Conservation (phyloP, 2,888 invertebrate species). For the Amphimallon solstitiale region DNA sequence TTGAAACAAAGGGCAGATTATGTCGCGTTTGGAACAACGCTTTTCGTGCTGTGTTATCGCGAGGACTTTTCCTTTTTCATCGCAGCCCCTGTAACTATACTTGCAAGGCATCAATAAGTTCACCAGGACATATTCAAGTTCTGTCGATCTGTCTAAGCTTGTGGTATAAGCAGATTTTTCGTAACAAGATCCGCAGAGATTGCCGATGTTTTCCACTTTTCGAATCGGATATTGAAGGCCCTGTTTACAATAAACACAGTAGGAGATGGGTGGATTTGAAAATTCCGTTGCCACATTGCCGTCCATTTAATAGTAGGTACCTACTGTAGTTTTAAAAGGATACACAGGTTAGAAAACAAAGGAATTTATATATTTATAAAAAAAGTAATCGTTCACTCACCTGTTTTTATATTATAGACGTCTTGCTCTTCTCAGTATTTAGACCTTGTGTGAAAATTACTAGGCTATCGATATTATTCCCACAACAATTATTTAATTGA, state of each 20-base stretch:
- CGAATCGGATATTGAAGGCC: conserved; percentile 25
- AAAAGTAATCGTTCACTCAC: conserved; percentile 13
- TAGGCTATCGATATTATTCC: too few relatives aligned
- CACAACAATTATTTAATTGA: neutral
- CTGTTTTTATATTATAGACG: neutral
- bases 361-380: neutral
- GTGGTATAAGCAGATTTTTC: conserved; percentile 12
- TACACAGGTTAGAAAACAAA: neutral
- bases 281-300: neutral
- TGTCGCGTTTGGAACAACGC: conserved; percentile 23
- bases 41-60: conserved; percentile 30
- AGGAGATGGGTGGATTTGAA: neutral
- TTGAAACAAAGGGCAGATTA: conserved; percentile 23
- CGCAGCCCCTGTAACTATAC: conserved; percentile 27
- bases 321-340: neutral
- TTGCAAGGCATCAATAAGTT: conserved; percentile 33
- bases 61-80: conserved; percentile 6
- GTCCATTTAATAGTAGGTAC: conserved; percentile 13
- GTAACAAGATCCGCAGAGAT: conserved; percentile 28
- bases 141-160: neutral
- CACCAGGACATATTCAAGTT: conserved; percentile 19
- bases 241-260: conserved; percentile 20
- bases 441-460: neutral
- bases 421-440: neutral
- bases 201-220: conserved; percentile 28